Evolutionary conservation across 1,140 invertebrate species (phyloP).

Genomic region (Himalopsyche phryganea): DNA sequence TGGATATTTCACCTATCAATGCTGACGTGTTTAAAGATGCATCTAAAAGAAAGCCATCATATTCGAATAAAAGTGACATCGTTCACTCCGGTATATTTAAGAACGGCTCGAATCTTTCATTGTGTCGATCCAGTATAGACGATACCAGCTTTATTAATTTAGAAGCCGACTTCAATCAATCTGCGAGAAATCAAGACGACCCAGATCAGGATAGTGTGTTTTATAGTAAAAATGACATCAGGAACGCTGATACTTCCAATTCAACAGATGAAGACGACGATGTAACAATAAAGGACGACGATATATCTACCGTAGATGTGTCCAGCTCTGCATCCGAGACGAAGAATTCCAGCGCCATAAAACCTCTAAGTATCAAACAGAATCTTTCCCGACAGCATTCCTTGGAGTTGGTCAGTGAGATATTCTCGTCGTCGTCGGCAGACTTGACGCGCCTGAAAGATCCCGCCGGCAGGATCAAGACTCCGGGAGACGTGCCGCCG

Average conservation of each 20-base stretch:
- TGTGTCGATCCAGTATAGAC: conserved; percentile 19
- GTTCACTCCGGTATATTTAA: background rate
- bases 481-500: conserved; percentile 74
- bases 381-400: conserved; percentile 56
- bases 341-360: too few species aligned
- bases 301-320: conserved; percentile 13
- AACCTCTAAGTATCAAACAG: conserved; percentile 34
- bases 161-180: background rate
- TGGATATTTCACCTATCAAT: background rate
- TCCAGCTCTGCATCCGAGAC: conserved; percentile 3
- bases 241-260: conserved; percentile 5
- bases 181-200: background rate
- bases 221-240: conserved; percentile 1
- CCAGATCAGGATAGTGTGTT: background rate
- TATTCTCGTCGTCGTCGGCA: conserved; percentile 57
- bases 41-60: background rate
- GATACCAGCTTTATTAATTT: conserved; percentile 21
- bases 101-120: conserved; percentile 14
- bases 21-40: background rate
- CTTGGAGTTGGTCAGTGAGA: conserved; percentile 66
- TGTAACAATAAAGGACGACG: conserved; percentile 14
- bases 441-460: conserved; percentile 65
- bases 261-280: conserved; percentile 9
- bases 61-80: too few species aligned
- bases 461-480: conserved; percentile 73